phyloP scores from a whole-genome alignment of 2,888 invertebrate species.

The Hyalella azteca region DNA sequence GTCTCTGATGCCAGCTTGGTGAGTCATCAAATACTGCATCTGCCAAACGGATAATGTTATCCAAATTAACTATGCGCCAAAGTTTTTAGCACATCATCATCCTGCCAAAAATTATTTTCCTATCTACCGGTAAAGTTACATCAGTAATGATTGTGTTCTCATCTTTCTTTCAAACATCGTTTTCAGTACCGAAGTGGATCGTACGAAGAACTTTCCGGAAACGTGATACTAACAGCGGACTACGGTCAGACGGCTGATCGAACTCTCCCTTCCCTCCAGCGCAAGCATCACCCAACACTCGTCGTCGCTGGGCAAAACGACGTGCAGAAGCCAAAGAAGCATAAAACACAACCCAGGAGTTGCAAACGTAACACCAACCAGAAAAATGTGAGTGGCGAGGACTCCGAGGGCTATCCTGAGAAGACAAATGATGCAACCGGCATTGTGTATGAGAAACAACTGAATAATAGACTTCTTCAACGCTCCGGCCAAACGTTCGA shows the following conservation, averaged over 20 bases:
- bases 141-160: too few species aligned
- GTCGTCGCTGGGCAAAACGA: background rate
- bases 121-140: too few species aligned
- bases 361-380: background rate
- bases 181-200: conserved; percentile 14
- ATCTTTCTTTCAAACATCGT: too few species aligned
- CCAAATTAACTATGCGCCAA: too few species aligned
- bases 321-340: background rate
- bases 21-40: conserved; percentile 1
- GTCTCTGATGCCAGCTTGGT: conserved; percentile 54
- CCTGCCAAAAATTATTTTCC: too few species aligned
- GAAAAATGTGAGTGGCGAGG: too few species aligned
- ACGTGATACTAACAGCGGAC: background rate
- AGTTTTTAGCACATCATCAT: too few species aligned
- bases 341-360: background rate
- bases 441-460: background rate
- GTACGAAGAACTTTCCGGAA: background rate
- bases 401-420: too few species aligned
- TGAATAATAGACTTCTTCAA: too few species aligned
- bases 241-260: conserved; percentile 20
- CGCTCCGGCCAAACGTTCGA: too few species aligned
- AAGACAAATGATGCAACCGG: background rate
- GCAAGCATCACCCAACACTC: background rate
- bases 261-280: background rate
- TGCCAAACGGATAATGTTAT: too few species aligned